These are phyloP conservation scores for Crypturellus tataupa DNA, from an alignment of 2,797 vertebrate genomes.

Conservation along the genomic window DNA sequence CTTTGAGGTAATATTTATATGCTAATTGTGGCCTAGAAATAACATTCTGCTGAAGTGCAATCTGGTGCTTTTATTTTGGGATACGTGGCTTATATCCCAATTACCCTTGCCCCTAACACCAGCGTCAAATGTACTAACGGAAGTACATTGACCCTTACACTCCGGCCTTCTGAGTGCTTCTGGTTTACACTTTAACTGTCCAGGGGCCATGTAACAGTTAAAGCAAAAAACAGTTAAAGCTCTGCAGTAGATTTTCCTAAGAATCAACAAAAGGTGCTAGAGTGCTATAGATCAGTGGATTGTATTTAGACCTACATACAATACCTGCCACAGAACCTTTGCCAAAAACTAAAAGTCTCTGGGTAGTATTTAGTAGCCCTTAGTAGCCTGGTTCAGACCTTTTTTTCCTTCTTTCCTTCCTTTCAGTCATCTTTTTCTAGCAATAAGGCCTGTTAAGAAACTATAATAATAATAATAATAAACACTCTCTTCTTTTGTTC, in stretches of 20 bases:
- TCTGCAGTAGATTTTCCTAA: background rate
- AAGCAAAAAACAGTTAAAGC: background rate
- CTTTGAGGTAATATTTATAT: background rate
- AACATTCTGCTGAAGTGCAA: background rate
- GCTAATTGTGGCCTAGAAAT: background rate
- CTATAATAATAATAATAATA: too few species aligned
- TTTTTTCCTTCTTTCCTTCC: background rate
- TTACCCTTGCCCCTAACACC: background rate
- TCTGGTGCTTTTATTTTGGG: conserved; percentile 20
- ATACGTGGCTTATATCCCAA: conserved; percentile 28
- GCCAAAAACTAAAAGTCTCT: background rate
- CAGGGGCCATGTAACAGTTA: background rate
- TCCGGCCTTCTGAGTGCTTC: conserved; percentile 36
- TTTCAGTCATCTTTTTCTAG: background rate
- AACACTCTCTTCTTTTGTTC: background rate
- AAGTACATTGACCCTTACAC: conserved; percentile 58
- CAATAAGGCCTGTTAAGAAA: background rate
- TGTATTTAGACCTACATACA: background rate
- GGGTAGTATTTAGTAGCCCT: background rate
- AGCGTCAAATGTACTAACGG: background rate
- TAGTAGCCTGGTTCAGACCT: background rate
- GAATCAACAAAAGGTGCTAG: background rate
- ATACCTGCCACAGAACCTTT: background rate
- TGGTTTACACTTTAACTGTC: conserved; percentile 37
- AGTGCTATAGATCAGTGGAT: background rate